Conservation (phyloP, 2,797 vertebrate genomes). For the Thamnophis elegans region DNA sequence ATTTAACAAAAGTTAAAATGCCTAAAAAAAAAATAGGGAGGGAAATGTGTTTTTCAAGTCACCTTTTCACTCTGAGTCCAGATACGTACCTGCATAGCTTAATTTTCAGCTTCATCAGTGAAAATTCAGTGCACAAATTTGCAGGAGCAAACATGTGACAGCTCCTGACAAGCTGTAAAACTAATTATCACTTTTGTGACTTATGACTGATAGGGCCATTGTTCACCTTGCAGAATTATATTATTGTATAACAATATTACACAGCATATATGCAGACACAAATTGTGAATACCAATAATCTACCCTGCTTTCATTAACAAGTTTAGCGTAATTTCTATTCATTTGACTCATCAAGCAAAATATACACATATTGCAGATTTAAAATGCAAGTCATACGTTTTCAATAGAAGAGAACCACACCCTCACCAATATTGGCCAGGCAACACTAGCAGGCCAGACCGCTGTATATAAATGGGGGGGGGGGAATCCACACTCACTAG, state of each 20-base stretch:
- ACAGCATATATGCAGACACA: constrained; percentile 27
- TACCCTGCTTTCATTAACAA: constrained; percentile 7
- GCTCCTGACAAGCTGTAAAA: constrained; percentile 35
- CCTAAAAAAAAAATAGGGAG: not conserved
- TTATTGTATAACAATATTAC: constrained; percentile 33
- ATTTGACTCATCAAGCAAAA: constrained; percentile 23
- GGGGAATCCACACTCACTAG: not conserved
- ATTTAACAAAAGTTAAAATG: not conserved
- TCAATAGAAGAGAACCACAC: not conserved
- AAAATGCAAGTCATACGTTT: constrained; percentile 6
- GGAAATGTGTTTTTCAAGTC: not conserved
- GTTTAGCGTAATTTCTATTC: constrained; percentile 9
- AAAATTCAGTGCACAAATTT: constrained; percentile 13
- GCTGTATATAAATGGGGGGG: not conserved
- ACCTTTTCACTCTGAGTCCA: not conserved
- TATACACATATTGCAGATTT: not conserved
- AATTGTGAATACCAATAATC: constrained; percentile 20
- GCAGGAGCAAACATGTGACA: constrained; percentile 22
- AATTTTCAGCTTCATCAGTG: constrained; percentile 28
- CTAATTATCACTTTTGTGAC: constrained; percentile 53
- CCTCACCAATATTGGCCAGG: not conserved
- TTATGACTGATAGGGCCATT: constrained; percentile 50
- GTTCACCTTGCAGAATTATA: constrained; percentile 44
- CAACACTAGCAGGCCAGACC: not conserved
- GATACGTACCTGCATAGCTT: not conserved